Evolutionary conservation across 1,140 invertebrate genomes (phyloP).

Genomic region (Drosophila erecta): DNA sequence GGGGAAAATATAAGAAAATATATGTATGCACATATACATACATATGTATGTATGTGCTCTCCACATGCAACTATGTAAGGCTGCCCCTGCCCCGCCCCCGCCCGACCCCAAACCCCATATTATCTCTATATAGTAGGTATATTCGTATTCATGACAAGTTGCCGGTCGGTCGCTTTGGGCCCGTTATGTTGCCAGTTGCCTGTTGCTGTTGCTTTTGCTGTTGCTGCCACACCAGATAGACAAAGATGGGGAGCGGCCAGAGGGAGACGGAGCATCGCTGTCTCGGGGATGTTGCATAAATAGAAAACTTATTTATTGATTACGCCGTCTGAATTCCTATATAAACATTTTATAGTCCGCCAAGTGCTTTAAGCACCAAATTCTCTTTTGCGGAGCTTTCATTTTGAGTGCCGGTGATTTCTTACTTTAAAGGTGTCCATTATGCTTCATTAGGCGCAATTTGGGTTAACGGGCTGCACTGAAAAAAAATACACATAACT

Average conservation of each 20-base stretch:
- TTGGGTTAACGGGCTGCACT: too few species aligned
- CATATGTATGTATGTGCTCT: constrained; percentile 3
- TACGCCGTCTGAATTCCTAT: constrained; percentile 70
- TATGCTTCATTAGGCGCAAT: constrained; percentile 14
- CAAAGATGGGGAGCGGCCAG: neutral
- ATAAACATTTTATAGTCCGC: constrained; percentile 36
- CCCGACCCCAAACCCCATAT: neutral
- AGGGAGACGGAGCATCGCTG: constrained; percentile 11
- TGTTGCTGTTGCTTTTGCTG: constrained; percentile 6
- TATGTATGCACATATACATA: neutral
- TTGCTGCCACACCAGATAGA: constrained; percentile 33
- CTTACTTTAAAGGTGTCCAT: constrained; percentile 12
- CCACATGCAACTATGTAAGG: constrained; percentile 47
- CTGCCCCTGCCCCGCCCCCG: neutral
- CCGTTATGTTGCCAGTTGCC: constrained; percentile 67
- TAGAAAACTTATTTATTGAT: constrained; percentile 81
- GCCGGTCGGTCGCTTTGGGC: constrained; percentile 46
- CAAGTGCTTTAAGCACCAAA: constrained; percentile 28
- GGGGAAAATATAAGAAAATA: constrained; percentile 32
- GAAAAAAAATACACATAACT: too few species aligned
- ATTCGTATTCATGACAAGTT: constrained; percentile 71
- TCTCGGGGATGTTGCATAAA: constrained; percentile 72
- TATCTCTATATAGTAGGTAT: constrained; percentile 4
- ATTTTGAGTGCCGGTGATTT: neutral
- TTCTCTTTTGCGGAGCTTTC: constrained; percentile 24